Conservation (phyloP, 2,113 vertebrate species). For the Phodopus roborovskii region DNA sequence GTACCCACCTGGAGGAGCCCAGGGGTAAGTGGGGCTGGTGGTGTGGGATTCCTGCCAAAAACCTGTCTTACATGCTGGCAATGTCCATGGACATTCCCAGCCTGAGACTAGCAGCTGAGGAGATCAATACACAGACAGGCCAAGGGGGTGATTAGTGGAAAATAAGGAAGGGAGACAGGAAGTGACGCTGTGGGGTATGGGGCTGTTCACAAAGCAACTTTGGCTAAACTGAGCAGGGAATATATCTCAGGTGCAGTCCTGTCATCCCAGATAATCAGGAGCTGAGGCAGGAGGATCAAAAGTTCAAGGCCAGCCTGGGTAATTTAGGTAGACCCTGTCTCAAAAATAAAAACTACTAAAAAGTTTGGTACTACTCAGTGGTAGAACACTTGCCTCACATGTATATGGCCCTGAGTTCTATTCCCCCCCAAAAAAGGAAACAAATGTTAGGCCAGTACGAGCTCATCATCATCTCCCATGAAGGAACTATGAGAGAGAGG, state of each 20-base stretch:
- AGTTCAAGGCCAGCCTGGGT: background rate
- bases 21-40: background rate
- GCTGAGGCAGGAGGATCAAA: background rate
- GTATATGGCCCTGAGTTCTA: background rate
- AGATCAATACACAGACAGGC: background rate
- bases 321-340: background rate
- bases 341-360: background rate
- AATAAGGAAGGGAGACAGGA: background rate
- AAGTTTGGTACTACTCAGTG: background rate
- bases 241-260: background rate
- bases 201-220: slow-evolving; percentile 6
- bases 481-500: slow-evolving; percentile 35
- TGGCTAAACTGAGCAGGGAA: background rate
- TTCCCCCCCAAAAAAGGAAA: background rate
- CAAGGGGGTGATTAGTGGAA: background rate
- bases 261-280: background rate
- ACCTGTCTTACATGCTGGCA: background rate
- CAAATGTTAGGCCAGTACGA: background rate
- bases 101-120: background rate
- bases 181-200: background rate
- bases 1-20: background rate
- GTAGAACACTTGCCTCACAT: background rate
- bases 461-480: slow-evolving; percentile 18
- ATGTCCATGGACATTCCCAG: slow-evolving; percentile 48
- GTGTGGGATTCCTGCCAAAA: background rate